Percentiles rank a stretch among this genome's conserved stretches.
phyloP scores from a whole-genome alignment of 2,113 vertebrate genomes.

The Misgurnus mizolepis region DNA sequence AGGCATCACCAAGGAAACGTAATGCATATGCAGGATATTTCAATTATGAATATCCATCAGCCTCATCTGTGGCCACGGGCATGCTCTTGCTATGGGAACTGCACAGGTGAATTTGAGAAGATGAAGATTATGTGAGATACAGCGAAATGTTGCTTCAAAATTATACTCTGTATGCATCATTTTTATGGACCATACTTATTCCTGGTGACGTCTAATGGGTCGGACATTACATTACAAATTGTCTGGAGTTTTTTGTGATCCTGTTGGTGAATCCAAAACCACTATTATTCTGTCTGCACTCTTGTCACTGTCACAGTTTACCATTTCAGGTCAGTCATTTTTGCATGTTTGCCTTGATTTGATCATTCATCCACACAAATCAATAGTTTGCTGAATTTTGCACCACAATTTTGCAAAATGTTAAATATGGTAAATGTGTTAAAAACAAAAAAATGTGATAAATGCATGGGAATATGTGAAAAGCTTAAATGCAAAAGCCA shows the following conservation, averaged over 20 bases:
- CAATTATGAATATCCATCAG: not conserved
- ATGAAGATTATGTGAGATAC: constrained; percentile 23
- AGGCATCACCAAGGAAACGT: constrained; percentile 4
- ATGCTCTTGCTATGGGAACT: not conserved
- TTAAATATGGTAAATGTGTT: too few species aligned
- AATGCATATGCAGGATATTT: constrained; percentile 25
- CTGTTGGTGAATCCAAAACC: constrained; percentile 13
- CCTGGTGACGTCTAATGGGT: not conserved
- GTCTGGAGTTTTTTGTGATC: not conserved
- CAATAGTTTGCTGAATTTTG: not conserved
- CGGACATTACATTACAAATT: not conserved
- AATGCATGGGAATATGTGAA: too few species aligned
- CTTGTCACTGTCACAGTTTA: constrained; percentile 37
- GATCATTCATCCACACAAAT: not conserved
- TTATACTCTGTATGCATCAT: not conserved
- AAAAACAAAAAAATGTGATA: too few species aligned
- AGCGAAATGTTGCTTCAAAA: not conserved
- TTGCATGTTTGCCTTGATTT: constrained; percentile 26
- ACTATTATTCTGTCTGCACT: constrained; percentile 62
- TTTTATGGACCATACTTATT: not conserved
- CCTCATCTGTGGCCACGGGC: not conserved
- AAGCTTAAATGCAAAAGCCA: too few species aligned
- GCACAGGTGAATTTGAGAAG: not conserved
- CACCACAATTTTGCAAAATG: not conserved
- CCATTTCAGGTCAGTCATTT: constrained; percentile 72